Evolutionary conservation across 1,140 invertebrate species (phyloP).

Genomic region (Dendrolimus punctatus): DNA sequence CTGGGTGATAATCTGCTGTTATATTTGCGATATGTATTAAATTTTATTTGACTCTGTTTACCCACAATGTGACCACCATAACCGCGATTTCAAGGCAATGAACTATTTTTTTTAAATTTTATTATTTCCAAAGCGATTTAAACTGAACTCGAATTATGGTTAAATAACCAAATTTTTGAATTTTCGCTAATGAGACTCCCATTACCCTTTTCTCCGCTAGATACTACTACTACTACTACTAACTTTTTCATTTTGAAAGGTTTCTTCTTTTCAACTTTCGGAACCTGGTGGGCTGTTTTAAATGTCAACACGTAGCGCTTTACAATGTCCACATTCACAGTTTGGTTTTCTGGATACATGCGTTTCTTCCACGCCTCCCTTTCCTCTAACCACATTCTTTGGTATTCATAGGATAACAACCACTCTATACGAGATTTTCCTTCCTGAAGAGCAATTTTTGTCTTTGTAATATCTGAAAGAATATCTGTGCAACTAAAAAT

Average conservation of each 20-base stretch:
- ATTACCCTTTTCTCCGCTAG: too few species aligned
- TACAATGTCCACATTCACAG: conserved; percentile 55
- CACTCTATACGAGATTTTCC: conserved; percentile 47
- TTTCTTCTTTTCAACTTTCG: conserved; percentile 52
- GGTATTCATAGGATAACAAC: conserved; percentile 61
- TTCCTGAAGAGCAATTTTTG: conserved; percentile 34
- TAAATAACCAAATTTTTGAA: too few species aligned
- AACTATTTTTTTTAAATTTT: too few species aligned
- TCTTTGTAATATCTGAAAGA: background rate
- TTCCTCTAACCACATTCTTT: conserved; percentile 63
- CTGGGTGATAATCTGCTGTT: too few species aligned
- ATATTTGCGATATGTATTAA: too few species aligned
- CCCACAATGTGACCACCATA: too few species aligned
- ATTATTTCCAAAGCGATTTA: too few species aligned
- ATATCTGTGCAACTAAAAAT: background rate
- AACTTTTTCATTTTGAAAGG: conserved; percentile 66
- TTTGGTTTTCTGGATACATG: conserved; percentile 57
- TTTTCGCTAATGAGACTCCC: too few species aligned
- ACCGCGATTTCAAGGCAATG: too few species aligned
- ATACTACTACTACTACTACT: too few species aligned
- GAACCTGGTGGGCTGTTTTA: conserved; percentile 46
- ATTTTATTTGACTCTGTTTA: too few species aligned
- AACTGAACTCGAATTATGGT: too few species aligned
- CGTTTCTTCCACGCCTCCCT: conserved; percentile 59
- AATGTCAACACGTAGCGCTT: conserved; percentile 62